Evolutionary conservation across 2,797 vertebrate species (phyloP).

Genomic region (Erethizon dorsatum): DNA sequence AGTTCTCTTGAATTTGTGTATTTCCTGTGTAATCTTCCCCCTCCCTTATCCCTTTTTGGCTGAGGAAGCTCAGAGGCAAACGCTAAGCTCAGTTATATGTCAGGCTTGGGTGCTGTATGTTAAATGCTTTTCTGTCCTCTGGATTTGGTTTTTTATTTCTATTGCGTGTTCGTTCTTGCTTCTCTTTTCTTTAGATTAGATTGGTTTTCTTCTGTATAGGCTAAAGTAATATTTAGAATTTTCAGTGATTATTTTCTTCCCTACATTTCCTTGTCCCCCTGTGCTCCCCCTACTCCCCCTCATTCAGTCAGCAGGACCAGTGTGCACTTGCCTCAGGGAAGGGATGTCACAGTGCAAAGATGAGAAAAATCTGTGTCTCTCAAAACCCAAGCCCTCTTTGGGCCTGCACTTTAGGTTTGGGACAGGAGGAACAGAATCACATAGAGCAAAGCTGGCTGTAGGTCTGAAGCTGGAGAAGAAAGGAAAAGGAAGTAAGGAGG

Average conservation of each 20-base stretch:
- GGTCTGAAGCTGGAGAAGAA: neutral
- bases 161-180: neutral
- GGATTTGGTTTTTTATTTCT: neutral
- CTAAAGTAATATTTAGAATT: conserved; percentile 41
- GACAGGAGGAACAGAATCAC: neutral
- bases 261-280: neutral
- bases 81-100: neutral
- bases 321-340: conserved; percentile 69
- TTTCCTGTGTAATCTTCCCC: neutral
- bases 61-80: conserved; percentile 34
- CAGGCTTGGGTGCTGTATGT: neutral
- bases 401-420: neutral
- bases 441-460: neutral
- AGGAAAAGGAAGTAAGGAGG: neutral
- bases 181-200: neutral
- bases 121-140: neutral
- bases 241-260: neutral
- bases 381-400: conserved; percentile 9
- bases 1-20: neutral
- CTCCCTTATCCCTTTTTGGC: too few relatives aligned
- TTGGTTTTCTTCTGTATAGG: neutral
- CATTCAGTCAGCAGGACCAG: conserved; percentile 49
- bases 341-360: conserved; percentile 51
- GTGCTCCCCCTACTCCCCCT: fast-evolving
- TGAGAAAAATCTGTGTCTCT: conserved; percentile 33